Percentiles rank a stretch among this genome's conserved stretches.
phyloP scores from a whole-genome alignment of 2,888 invertebrate species.

The Mechanitis mazaeus region DNA sequence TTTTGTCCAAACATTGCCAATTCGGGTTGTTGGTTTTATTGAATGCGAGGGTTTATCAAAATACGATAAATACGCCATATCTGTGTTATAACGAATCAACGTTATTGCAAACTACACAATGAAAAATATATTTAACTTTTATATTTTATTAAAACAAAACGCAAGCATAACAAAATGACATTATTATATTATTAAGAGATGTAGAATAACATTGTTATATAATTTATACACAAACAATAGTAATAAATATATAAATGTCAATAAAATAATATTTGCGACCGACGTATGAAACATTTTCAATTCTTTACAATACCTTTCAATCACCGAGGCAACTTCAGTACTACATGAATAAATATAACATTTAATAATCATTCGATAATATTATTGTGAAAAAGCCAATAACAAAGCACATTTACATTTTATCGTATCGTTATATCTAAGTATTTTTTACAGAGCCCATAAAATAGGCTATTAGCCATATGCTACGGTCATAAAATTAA shows the following conservation, averaged over 20 bases:
- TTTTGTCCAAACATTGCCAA: conserved; percentile 1
- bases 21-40: not conserved
- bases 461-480: not conserved
- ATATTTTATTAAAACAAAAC: no score
- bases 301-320: not conserved
- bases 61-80: not conserved
- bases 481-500: not conserved
- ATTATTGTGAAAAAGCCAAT: no score
- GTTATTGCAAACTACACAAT: not conserved
- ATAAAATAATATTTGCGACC: no score
- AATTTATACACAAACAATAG: no score
- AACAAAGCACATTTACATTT: no score
- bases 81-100: not conserved
- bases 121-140: no score
- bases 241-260: no score
- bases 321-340: not conserved
- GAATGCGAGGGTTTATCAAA: conserved; percentile 1
- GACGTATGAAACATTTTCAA: not conserved
- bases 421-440: no score
- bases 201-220: no score
- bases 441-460: no score
- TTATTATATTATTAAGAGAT: no score
- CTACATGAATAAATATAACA: conserved; percentile 1
- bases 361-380: conserved; percentile 1
- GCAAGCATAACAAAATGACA: no score